Base-by-base conservation (phyloP, 2,113 vertebrate genomes). In the Phasianus colchicus region DNA sequence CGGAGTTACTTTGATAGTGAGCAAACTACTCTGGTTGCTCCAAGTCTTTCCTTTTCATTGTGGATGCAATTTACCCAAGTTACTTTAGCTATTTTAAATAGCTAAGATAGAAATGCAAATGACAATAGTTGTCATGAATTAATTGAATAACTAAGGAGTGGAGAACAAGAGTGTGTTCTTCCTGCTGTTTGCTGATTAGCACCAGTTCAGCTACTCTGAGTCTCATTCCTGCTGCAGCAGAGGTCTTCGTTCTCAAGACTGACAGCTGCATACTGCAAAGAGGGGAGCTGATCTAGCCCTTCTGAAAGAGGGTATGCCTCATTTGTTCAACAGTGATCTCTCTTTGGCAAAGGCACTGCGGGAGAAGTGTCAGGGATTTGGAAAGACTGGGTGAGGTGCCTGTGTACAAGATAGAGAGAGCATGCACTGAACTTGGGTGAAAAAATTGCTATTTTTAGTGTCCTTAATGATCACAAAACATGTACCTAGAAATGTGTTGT, bases 21-120 rank as follows among this genome's bases (percentile, higher is more conserved):
- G 55, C 42, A 60, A 19, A 13, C 21, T 77, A 57, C 27, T 34
- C n/a, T 4, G 24, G 12, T 48, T 89, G 29, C 70, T 91, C 84
- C 70, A 67, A 61, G 63, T 47, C 40, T 96, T 91, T 38, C 69
- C 73, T 93, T 75, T 90, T 83, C 72, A 69, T 81, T 21, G 83
- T 88, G 87, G 90, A 42, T 91, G 72, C 83, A 77, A 19, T 86
- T 34, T 91, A 83, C 91, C 71, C 91, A 87, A 94, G 69, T 88
- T 88, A 76, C 86, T 91, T 90, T 93, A 95, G 89, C 69, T 45
- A 47, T 94, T 93, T 74, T 83, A 88, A 94, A 91, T 86, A 88
- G 86, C 76, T 43, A 78, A 95, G 71, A 76, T 96, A 87, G 95
- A 72, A 91, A 91, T 93, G 38, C 54, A 78, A 91, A 60, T 76